Evolutionary conservation across 2,797 vertebrate genomes (phyloP), one percentile per base, ranked within the genome.

Genomic region (Cossypha heuglini): DNA sequence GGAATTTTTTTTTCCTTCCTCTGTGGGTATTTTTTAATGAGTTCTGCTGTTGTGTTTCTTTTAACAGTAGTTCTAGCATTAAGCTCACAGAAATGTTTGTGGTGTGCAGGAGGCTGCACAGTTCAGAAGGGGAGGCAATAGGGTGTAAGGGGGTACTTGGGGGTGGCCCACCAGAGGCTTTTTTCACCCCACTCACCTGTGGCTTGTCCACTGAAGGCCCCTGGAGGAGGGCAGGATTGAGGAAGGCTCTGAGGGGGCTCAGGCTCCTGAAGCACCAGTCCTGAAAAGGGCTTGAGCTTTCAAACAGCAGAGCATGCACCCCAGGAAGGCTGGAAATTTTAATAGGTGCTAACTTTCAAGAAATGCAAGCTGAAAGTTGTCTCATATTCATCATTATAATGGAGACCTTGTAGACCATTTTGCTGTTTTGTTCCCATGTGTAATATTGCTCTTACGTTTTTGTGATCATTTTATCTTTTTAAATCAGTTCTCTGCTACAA

Each of bases 1-100:
- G 26, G 79, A 52, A 8, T 58, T 48, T 72, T 51, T 20, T 35
- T 75, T 69, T 15, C 19, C 24, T 29, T 42, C 20, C 31, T 52
- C 84, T 7, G 48, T 64, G 61, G n/a, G 17, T 86, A 49, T 64
- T 88, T 90, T 93, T 93, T 61, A 91, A 88, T 78, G 75, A 83
- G 43, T 52, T 82, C 45, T 59, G 46, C 24, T 73, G 79, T 66
- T 78, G 46, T 28, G 37, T 40, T 71, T 80, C 57, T 79, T 85
- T 82, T 51, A 85, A 35, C 33, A 55, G 43, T 2, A 52, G 37
- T 19, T 85, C 45, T 38, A 79, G 48, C 84, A 21, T 40, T 35
- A 33, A 33, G 51, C 37, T 77, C 73, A 58, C 66, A 78, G 82
- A 62, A 72, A 29, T 17, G n/a, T 8, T 74, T 67, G 18, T 64